Conservation (phyloP, 2,888 invertebrate species). For the Agapetus fuscipes region DNA sequence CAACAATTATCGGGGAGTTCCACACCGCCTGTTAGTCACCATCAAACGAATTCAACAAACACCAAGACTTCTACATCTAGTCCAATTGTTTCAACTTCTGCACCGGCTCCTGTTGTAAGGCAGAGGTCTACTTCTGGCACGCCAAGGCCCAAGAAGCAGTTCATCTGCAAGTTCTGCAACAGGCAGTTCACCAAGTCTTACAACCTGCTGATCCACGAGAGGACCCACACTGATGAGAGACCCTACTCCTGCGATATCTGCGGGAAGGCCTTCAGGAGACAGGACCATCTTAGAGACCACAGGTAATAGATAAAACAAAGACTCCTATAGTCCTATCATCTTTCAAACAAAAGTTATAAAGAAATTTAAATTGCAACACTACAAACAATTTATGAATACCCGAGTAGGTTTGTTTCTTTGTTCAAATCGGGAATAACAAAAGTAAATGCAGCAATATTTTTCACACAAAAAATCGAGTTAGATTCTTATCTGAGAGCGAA, state of each 20-base stretch:
- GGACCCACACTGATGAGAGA: constrained; percentile 95
- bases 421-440: too few relatives aligned
- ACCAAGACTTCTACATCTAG: constrained; percentile 32
- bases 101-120: constrained; percentile 37
- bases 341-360: too few relatives aligned
- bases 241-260: constrained; percentile 98
- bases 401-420: too few relatives aligned
- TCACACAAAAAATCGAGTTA: too few relatives aligned
- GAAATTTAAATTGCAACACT: too few relatives aligned
- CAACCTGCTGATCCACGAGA: constrained; percentile 93
- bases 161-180: constrained; percentile 97
- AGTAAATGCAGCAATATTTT: too few relatives aligned
- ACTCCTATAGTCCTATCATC: too few relatives aligned
- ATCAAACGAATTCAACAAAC: constrained; percentile 36
- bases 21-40: constrained; percentile 39
- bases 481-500: too few relatives aligned
- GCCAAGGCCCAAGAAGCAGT: constrained; percentile 91
- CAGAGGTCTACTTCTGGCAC: constrained; percentile 47
- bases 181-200: constrained; percentile 97
- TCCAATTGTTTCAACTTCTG: constrained; percentile 28
- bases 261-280: constrained; percentile 93
- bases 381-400: too few relatives aligned
- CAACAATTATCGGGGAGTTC: constrained; percentile 44
- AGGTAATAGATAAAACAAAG: too few relatives aligned
- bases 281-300: constrained; percentile 91